Percentiles rank a stretch among this genome's conserved stretches.
phyloP scores from a whole-genome alignment of 2,113 vertebrate species.

The Phocoena sinus region DNA sequence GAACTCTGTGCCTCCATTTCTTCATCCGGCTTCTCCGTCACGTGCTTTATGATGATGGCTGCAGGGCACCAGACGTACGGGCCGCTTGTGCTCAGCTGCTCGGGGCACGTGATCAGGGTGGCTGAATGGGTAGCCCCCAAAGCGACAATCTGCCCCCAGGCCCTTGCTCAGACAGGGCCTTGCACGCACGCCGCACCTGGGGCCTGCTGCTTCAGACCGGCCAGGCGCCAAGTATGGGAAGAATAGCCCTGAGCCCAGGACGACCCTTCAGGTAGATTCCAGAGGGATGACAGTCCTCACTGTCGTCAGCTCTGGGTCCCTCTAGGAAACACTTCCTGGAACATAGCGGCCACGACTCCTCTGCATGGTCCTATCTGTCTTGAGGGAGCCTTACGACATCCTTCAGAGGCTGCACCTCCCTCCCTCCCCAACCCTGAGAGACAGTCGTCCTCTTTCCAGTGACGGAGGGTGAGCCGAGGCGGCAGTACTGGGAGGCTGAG shows the following conservation, averaged over 20 bases:
- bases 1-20: neutral
- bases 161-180: neutral
- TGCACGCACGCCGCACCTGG: neutral
- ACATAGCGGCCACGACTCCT: rapidly evolving
- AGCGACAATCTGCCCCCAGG: neutral
- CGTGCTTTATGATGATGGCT: neutral
- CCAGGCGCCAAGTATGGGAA: no score
- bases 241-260: neutral
- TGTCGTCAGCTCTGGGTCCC: neutral
- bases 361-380: neutral
- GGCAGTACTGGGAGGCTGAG: neutral
- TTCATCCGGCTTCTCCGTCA: neutral
- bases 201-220: neutral
- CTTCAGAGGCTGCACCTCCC: neutral
- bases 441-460: rapidly evolving
- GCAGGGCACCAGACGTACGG: neutral
- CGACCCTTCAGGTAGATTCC: neutral
- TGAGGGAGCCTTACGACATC: neutral
- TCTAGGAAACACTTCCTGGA: neutral
- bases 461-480: neutral
- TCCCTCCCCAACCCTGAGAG: neutral
- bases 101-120: rapidly evolving
- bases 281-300: neutral
- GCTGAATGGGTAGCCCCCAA: no score
- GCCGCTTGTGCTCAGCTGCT: neutral